Evolutionary conservation across 1,140 invertebrate species (phyloP).

Genomic region (Notospermus geniculatus): DNA sequence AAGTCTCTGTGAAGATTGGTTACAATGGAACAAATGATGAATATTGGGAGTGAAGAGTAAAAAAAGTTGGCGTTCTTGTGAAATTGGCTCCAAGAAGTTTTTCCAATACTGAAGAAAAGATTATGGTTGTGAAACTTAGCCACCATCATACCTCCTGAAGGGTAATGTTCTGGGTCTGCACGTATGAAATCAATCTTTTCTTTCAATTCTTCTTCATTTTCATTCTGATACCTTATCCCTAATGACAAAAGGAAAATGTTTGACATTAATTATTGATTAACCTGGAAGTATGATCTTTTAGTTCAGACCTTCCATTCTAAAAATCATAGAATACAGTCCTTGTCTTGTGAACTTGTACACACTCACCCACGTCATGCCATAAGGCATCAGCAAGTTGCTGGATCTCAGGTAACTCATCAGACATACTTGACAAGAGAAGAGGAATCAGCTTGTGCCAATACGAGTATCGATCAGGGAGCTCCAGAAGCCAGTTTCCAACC

Average conservation of each 20-base stretch:
- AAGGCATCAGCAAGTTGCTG: constrained; percentile 60
- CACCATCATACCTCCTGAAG: constrained; percentile 62
- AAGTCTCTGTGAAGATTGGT: too few relatives aligned
- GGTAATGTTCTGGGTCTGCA: constrained; percentile 65
- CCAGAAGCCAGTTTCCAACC: constrained; percentile 67
- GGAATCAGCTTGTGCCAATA: constrained; percentile 74
- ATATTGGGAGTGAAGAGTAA: too few relatives aligned
- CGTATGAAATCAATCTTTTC: constrained; percentile 70
- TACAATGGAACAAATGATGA: too few relatives aligned
- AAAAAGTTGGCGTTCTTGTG: too few relatives aligned
- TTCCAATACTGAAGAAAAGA: too few relatives aligned
- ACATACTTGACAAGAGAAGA: constrained; percentile 70
- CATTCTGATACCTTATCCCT: constrained; percentile 65
- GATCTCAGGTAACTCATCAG: constrained; percentile 70
- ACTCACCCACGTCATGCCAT: constrained; percentile 68
- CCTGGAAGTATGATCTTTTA: too few relatives aligned
- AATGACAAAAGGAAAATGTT: constrained; percentile 15
- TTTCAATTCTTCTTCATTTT: constrained; percentile 75
- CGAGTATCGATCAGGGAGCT: constrained; percentile 74
- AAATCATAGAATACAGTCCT: too few relatives aligned
- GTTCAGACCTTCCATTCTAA: too few relatives aligned
- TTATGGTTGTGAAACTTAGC: too few relatives aligned
- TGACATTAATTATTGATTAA: too few relatives aligned
- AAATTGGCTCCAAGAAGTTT: too few relatives aligned
- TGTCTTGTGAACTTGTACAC: too few relatives aligned